phyloP scores from a whole-genome alignment of 2,888 invertebrate genomes.

The Itoplectis maculator region DNA sequence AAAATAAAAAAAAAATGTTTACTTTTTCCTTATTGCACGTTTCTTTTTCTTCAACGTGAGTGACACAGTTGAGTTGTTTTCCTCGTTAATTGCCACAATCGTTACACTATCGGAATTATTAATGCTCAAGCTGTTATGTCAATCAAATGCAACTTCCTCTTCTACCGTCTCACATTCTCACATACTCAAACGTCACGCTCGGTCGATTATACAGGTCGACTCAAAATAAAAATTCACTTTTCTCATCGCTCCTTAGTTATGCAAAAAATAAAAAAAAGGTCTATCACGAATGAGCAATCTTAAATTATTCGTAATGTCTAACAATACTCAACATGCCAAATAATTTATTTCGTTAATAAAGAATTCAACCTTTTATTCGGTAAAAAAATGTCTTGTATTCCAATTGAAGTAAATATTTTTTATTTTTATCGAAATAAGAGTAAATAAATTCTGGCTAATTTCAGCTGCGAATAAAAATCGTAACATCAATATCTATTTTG shows the following conservation, averaged over 20 bases:
- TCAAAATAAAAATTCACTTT: background rate
- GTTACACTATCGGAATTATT: background rate
- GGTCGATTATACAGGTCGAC: background rate
- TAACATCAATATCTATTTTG: background rate
- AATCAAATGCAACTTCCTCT: constrained; percentile 41
- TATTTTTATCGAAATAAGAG: no score
- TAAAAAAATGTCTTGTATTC: no score
- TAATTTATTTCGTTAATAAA: no score
- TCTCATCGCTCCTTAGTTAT: no score
- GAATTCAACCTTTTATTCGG: no score
- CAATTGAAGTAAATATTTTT: no score
- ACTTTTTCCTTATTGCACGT: background rate
- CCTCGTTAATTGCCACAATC: constrained; percentile 1
- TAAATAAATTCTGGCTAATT: no score
- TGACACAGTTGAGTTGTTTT: background rate
- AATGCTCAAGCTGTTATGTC: constrained; percentile 31
- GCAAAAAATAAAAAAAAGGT: no score
- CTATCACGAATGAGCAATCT: no score
- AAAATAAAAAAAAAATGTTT: no score
- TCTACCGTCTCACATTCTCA: background rate
- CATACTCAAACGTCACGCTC: background rate
- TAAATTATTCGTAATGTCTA: no score
- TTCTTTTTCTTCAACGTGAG: background rate
- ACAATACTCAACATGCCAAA: no score
- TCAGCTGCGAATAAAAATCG: background rate